Percentiles rank a stretch among this genome's conserved stretches.
These are phyloP conservation scores for Sesamia nonagrioides DNA, from an alignment of 1,140 invertebrate genomes.

Conservation along the genomic window DNA sequence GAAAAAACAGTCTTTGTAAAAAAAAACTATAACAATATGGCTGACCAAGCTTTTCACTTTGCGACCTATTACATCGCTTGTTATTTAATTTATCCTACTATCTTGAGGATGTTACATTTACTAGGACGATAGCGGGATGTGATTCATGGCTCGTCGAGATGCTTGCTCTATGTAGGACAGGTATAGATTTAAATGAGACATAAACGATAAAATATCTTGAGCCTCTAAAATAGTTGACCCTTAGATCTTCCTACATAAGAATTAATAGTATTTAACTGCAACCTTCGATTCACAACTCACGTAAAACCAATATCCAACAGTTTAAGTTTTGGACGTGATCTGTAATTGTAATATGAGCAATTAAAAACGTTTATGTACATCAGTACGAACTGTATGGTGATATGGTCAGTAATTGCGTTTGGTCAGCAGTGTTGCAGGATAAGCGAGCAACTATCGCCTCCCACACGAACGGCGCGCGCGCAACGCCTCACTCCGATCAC, in stretches of 20 bases:
- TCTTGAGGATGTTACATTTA: neutral
- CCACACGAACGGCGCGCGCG: slow-evolving; percentile 70
- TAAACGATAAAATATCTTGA: neutral
- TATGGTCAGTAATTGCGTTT: slow-evolving; percentile 69
- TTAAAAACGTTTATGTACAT: slow-evolving; percentile 37
- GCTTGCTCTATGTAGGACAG: neutral
- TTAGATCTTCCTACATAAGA: neutral
- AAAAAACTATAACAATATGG: slow-evolving; percentile 56
- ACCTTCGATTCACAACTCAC: slow-evolving; percentile 2
- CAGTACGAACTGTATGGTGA: slow-evolving; percentile 52
- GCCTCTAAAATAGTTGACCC: neutral
- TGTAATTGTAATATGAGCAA: slow-evolving; percentile 24
- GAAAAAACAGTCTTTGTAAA: slow-evolving; percentile 59
- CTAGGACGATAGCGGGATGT: neutral
- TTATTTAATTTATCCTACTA: neutral
- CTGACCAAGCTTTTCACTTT: slow-evolving; percentile 43
- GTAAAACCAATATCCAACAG: neutral
- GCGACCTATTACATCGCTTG: neutral
- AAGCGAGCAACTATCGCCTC: slow-evolving; percentile 68
- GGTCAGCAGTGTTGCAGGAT: slow-evolving; percentile 70
- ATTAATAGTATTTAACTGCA: neutral
- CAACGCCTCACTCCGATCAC: slow-evolving; percentile 73
- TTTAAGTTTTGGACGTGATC: slow-evolving; percentile 16
- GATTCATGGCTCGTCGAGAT: neutral
- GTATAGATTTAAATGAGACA: neutral